These are phyloP conservation scores for Muricea muricata DNA, from an alignment of 92 coral and sea anemone species.

Conservation along the genomic window DNA sequence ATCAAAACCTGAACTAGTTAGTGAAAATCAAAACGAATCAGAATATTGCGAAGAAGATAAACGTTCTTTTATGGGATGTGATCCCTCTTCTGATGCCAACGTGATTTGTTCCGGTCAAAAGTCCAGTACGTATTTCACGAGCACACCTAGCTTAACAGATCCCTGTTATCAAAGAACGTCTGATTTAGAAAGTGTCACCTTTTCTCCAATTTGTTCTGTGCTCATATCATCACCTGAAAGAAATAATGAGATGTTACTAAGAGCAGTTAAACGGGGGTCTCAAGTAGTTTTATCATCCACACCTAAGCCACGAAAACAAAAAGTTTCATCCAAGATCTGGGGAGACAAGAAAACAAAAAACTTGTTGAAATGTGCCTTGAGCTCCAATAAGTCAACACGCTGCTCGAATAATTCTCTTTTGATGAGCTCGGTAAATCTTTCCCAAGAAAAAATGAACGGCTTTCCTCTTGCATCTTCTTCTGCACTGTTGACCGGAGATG, in stretches of 20 bases:
- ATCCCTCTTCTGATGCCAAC: neutral
- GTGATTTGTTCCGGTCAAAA: neutral
- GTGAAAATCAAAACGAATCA: neutral
- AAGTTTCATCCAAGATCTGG: neutral
- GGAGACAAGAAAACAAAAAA: constrained; percentile 1
- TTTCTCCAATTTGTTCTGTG: neutral
- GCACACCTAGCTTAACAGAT: constrained; percentile 7
- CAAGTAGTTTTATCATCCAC: constrained; percentile 15
- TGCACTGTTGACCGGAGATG: neutral
- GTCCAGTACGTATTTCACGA: neutral
- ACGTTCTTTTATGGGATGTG: neutral
- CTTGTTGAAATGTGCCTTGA: neutral
- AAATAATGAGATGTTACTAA: neutral
- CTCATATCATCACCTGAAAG: constrained; percentile 8
- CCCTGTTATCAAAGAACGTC: neutral
- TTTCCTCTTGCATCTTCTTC: constrained; percentile 1
- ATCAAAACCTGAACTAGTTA: constrained; percentile 3
- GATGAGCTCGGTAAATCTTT: neutral
- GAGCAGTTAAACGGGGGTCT: neutral
- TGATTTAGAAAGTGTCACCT: neutral
- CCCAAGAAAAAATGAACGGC: neutral
- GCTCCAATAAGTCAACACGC: neutral
- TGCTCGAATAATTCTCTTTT: neutral
- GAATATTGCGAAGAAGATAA: neutral
- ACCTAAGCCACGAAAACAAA: neutral